Evolutionary conservation across 2,113 vertebrate genomes (phyloP).

Genomic region (Gavia stellata): DNA sequence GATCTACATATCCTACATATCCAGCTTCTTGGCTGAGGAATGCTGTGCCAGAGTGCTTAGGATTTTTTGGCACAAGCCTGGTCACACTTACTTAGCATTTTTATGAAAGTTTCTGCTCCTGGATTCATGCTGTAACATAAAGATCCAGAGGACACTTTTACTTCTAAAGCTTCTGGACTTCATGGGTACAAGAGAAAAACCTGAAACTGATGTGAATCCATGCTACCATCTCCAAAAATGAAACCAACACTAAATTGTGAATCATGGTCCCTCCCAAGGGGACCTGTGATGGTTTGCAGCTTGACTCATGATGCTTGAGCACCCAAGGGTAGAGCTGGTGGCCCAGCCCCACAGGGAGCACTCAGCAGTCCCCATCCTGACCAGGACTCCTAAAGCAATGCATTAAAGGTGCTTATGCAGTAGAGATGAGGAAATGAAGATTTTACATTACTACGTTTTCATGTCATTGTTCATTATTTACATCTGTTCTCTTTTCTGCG

Average conservation of each 20-base stretch:
- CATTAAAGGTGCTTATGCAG: not conserved
- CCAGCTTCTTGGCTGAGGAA: not conserved
- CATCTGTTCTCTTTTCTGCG: not conserved
- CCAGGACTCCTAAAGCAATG: not conserved
- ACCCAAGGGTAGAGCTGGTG: not conserved
- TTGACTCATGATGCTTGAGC: accelerated
- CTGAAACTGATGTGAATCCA: not conserved
- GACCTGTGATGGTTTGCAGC: not conserved
- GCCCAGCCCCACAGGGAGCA: not conserved
- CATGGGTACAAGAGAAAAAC: not conserved
- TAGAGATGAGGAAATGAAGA: not conserved
- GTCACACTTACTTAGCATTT: not conserved
- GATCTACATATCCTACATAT: not conserved
- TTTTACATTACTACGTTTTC: not conserved
- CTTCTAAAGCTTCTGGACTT: not conserved
- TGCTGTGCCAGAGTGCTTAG: not conserved
- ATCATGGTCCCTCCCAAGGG: not conserved
- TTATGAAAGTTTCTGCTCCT: not conserved
- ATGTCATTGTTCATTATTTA: not conserved
- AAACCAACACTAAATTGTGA: not conserved
- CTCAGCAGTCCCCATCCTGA: not conserved
- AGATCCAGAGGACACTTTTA: not conserved
- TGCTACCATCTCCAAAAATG: not conserved
- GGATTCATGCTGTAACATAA: not conserved
- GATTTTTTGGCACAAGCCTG: not conserved